Conservation (phyloP, 1,140 invertebrate species). For the Zaprionus vittiger region DNA sequence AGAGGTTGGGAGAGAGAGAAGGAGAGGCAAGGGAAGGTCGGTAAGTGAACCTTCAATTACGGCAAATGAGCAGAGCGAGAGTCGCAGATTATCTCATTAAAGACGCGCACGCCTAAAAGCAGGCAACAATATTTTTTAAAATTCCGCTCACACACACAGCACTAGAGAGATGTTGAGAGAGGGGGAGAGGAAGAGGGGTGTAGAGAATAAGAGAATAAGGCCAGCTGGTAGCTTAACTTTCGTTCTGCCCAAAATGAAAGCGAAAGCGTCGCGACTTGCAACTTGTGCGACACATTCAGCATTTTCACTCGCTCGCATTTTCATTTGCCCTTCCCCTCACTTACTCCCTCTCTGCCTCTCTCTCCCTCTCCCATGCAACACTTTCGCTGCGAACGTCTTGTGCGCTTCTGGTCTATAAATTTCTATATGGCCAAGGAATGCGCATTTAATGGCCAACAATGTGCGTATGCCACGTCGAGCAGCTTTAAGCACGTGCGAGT, state of each 20-base stretch:
- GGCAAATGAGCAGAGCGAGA: constrained; percentile 68
- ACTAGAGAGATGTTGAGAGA: not conserved
- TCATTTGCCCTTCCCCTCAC: not conserved
- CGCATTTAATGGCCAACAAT: constrained; percentile 81
- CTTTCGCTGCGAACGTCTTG: constrained; percentile 65
- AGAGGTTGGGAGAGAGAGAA: constrained; percentile 18
- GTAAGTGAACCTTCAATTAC: constrained; percentile 82
- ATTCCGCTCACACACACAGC: constrained; percentile 65
- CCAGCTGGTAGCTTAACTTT: constrained; percentile 15
- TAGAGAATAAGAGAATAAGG: not conserved
- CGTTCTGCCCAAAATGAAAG: constrained; percentile 36
- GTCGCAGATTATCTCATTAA: constrained; percentile 83
- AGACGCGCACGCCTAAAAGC: constrained; percentile 47
- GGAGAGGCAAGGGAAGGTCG: constrained; percentile 28
- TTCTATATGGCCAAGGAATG: constrained; percentile 78
- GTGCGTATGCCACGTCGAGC: constrained; percentile 44
- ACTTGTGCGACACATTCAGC: constrained; percentile 69
- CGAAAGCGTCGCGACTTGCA: constrained; percentile 42
- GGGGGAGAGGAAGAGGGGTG: not conserved
- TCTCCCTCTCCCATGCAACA: constrained; percentile 26
- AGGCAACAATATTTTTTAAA: constrained; percentile 60
- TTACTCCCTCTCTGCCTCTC: not conserved
- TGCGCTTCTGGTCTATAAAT: constrained; percentile 75
- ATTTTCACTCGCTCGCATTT: constrained; percentile 40
- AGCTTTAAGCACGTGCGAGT: constrained; percentile 64